phyloP scores from a whole-genome alignment of 2,113 vertebrate species.

The Pterocles burchelli region DNA sequence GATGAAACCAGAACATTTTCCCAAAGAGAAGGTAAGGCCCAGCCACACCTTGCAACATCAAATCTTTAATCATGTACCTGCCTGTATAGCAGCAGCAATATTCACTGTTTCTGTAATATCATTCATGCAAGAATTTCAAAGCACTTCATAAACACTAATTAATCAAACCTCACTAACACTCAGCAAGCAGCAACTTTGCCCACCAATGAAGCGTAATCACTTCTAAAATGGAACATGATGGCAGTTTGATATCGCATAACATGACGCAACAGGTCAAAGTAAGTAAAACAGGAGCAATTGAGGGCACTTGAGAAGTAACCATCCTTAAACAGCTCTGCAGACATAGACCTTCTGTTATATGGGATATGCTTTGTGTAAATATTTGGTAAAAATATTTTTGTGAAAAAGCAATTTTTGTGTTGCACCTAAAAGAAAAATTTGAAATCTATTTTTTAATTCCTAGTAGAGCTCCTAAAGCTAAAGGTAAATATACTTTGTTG shows the following conservation, averaged over 20 bases:
- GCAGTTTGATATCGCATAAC: slow-evolving; percentile 42
- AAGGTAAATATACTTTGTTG: neutral
- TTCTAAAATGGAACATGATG: slow-evolving; percentile 46
- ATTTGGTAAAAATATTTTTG: neutral
- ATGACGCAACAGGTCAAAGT: slow-evolving; percentile 41
- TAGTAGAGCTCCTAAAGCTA: neutral
- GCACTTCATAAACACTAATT: slow-evolving; percentile 56
- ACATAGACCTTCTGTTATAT: neutral
- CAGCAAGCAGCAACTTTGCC: slow-evolving; percentile 56
- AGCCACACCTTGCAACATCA: slow-evolving; percentile 45
- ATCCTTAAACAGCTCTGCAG: neutral
- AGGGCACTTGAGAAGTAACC: slow-evolving; percentile 3
- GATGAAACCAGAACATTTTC: slow-evolving; percentile 38
- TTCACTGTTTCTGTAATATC: slow-evolving; percentile 46
- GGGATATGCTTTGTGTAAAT: neutral
- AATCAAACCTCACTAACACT: slow-evolving; percentile 57
- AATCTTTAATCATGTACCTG: slow-evolving; percentile 62
- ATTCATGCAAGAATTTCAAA: slow-evolving; percentile 62
- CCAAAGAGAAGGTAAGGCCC: slow-evolving; percentile 32
- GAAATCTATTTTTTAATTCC: neutral
- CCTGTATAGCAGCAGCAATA: slow-evolving; percentile 30
- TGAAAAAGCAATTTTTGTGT: neutral
- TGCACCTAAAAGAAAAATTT: neutral
- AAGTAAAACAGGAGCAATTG: slow-evolving; percentile 47
- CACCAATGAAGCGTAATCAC: slow-evolving; percentile 9